Conservation (phyloP, 2,113 vertebrate species). For the Chloropsis hardwickii region DNA sequence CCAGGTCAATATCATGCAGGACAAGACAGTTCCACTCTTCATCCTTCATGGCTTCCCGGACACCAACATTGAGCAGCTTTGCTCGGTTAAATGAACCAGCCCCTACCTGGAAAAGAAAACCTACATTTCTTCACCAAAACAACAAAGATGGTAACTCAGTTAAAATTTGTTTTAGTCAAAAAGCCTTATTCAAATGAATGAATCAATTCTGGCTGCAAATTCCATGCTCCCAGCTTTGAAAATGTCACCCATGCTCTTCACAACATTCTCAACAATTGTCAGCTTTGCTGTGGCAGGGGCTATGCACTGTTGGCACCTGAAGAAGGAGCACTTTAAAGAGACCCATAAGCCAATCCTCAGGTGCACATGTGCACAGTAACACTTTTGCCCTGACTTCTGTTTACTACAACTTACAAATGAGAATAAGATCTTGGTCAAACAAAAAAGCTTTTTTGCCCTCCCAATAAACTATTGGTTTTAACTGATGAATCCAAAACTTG, state of each 20-base stretch:
- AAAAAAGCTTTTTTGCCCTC: neutral
- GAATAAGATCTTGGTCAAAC: neutral
- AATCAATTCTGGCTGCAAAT: neutral
- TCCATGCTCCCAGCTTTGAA: neutral
- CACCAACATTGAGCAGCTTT: constrained; percentile 75
- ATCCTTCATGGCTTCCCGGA: constrained; percentile 74
- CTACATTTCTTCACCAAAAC: neutral
- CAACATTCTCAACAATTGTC: neutral
- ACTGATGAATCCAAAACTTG: neutral
- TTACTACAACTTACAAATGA: neutral
- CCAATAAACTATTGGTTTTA: neutral
- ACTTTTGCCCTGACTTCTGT: neutral
- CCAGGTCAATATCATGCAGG: constrained; percentile 71
- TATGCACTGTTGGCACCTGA: neutral
- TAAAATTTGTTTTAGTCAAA: neutral
- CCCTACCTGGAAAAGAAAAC: constrained; percentile 61
- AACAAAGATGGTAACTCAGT: neutral
- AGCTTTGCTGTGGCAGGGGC: neutral
- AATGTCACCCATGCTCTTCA: neutral
- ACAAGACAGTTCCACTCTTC: constrained; percentile 77
- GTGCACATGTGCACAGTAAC: neutral
- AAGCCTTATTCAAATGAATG: neutral
- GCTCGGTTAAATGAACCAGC: constrained; percentile 71
- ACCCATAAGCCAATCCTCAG: neutral
- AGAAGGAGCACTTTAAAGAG: neutral